Evolutionary conservation across 2,797 vertebrate genomes (phyloP), one percentile per base, ranked within the genome.

Genomic region (Xyrichtys novacula): DNA sequence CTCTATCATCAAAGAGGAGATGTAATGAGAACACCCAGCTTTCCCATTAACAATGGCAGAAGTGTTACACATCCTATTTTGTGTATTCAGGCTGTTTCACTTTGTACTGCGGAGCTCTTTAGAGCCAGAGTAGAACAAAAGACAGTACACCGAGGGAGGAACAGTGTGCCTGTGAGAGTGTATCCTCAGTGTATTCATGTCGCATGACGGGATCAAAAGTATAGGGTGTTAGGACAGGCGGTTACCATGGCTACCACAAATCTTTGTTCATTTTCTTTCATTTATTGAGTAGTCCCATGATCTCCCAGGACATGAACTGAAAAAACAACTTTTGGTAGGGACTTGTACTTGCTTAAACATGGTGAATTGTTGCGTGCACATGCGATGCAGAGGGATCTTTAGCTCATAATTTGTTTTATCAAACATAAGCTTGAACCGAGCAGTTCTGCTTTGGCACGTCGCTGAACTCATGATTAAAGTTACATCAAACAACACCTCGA

Each of bases 201-300:
- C 78, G 74, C 65, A 76, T 48, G 32, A 54, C 22, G 20, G 12
- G 65, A 76, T 82, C 66, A 76, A 60, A 85, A 59, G 54, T 80
- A 76, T 61, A 36, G 47, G 49, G 54, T 80, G 53, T 81, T 71
- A 65, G 50, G 61, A 58, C 60, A 61, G 15, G 44, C 39, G 71
- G 43, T 90, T 85, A 55, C 85, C 75, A 86, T 80, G 75, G 78
- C 38, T 65, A 87, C 83, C 14, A 52, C 56, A 32, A 58, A 12
- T 63, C 23, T 36, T 0, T 67, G 8, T 65, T 43, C 14, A 11
- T 16, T 38, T 16, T 17, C 31, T 56, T 48, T 57, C 65, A 43
- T 72, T 65, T 54, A 7, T 3, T 67, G 20, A 68, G 57, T 46
- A 3, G 44, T 61, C 39, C 50, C 3, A 0, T 14, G n/a, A 19